Conservation (phyloP, 2,113 vertebrate genomes). For the Spizaetus ornatus region DNA sequence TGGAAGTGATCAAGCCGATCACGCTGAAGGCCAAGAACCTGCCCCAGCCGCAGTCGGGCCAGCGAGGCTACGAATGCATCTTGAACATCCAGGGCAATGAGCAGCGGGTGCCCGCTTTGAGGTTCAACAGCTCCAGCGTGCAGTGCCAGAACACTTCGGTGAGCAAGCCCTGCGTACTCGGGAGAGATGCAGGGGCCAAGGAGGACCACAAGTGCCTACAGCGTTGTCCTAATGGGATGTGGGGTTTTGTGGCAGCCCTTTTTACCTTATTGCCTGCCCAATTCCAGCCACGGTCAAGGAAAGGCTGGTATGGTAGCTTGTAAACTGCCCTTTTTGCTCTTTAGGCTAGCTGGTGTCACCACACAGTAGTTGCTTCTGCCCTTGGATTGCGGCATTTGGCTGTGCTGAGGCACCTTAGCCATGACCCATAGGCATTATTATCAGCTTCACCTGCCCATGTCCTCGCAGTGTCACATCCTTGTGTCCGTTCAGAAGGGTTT, state of each 20-base stretch:
- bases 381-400: background rate
- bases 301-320: background rate
- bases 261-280: fast-evolving
- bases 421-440: background rate
- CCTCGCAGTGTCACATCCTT: background rate
- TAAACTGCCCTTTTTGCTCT: background rate
- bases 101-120: slow-evolving; percentile 89
- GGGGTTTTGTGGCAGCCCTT: background rate
- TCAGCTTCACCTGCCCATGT: background rate
- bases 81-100: slow-evolving; percentile 90
- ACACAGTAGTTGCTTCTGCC: background rate
- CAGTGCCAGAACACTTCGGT: slow-evolving; percentile 99
- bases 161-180: slow-evolving; percentile 21
- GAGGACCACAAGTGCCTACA: background rate
- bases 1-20: slow-evolving; percentile 95
- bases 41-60: slow-evolving; percentile 96
- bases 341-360: background rate
- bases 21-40: slow-evolving; percentile 94
- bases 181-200: background rate
- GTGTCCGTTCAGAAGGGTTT: background rate
- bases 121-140: slow-evolving; percentile 98
- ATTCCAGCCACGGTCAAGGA: background rate
- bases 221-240: background rate
- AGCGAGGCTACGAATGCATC: slow-evolving; percentile 93
- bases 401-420: background rate